These are phyloP conservation scores for Antheraea mylitta DNA, from an alignment of 1,140 invertebrate genomes.

Conservation along the genomic window DNA sequence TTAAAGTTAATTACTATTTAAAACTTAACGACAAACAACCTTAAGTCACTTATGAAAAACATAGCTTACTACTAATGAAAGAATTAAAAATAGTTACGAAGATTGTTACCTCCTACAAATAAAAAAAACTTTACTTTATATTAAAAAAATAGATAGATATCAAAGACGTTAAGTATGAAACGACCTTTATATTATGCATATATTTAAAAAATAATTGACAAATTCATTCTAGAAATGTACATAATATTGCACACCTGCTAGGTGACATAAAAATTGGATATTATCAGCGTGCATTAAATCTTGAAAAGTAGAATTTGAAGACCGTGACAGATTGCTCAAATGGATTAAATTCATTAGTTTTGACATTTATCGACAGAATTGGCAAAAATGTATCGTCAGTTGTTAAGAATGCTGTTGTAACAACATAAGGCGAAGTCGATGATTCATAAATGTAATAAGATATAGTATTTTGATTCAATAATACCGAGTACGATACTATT, in stretches of 20 bases:
- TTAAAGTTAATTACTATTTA: too few relatives aligned
- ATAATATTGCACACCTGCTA: neutral
- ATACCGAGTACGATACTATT: neutral
- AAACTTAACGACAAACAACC: too few relatives aligned
- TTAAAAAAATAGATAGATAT: too few relatives aligned
- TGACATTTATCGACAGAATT: conserved; percentile 12
- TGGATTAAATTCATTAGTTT: conserved; percentile 5
- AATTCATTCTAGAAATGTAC: too few relatives aligned
- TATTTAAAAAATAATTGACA: too few relatives aligned
- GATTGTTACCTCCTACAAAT: too few relatives aligned
- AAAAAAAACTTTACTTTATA: too few relatives aligned
- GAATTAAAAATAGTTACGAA: too few relatives aligned
- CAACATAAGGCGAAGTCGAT: conserved; percentile 15
- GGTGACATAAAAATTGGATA: neutral
- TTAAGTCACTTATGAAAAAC: too few relatives aligned
- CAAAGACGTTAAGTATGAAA: too few relatives aligned
- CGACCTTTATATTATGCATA: too few relatives aligned
- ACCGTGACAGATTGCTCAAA: neutral
- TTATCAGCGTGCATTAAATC: neutral
- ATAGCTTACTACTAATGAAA: too few relatives aligned
- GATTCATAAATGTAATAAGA: conserved; percentile 14
- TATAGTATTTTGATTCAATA: neutral
- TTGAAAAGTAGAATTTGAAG: neutral
- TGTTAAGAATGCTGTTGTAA: conserved; percentile 20
- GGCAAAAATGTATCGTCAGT: conserved; percentile 18